Evolutionary conservation across 2,888 invertebrate species (phyloP), one percentile per base, ranked within the genome.

Genomic region (Drosophila borborema): DNA sequence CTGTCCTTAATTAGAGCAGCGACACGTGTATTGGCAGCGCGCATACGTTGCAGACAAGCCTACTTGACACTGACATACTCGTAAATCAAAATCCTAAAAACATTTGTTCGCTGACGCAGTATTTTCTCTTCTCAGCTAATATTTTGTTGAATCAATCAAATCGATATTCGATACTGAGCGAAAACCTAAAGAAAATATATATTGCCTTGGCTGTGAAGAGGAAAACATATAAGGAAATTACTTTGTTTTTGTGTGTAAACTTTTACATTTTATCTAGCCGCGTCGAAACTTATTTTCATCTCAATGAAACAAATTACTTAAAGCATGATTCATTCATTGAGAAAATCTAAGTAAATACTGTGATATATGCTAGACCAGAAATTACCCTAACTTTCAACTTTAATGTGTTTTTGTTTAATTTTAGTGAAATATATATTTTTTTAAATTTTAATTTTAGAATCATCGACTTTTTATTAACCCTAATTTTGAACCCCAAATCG

Each of bases 1-100:
- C 74, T 86, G 68, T 45, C 63, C 72, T 67, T 71, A 80, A 82
- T 80, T 87, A 80, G 86, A 82, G 60, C 48, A 53, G 59, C 51
- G n/a, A 54, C 53, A 59, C 59, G 46, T 59, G 59, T 48, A 12
- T 23, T 23, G n/a, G n/a, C 16, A 23, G 23, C 40, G 43, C 18
- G 49, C 18, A 38, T 8, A 12, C 34, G 31, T 55, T 58, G 36
- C 58, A 61, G 51, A 64, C 68, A 59, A 9, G 31, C 51, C 36
- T 59, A 65, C 41, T 56, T 72, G 74, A 67, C 66, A 65, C 43
- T 67, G 69, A 56, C 70, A 81, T 60, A 28, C 23, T 40, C 70
- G 56, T 71, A 77, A 80, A 84, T 76, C 75, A 86, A 60, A 64
- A 43, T 59, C 64, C 36, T 54, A 63, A 36, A 28, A 43, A 43